Percentiles rank a stretch among this genome's conserved stretches.
phyloP scores from a whole-genome alignment of 2,113 vertebrate genomes.

The Hippolais icterina region DNA sequence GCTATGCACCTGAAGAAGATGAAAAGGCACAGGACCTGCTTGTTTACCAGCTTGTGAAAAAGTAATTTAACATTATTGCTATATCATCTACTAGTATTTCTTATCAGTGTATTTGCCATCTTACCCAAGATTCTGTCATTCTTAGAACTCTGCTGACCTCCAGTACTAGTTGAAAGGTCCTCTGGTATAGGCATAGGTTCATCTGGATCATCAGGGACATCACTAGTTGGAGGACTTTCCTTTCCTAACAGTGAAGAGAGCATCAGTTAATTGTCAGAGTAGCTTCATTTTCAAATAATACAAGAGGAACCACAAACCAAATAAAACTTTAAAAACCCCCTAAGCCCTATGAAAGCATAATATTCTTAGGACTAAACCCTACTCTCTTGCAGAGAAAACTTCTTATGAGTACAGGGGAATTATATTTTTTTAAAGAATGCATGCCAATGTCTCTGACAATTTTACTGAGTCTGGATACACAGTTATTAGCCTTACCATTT shows the following conservation, averaged over 20 bases:
- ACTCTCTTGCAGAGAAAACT: not conserved
- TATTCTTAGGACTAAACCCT: not conserved
- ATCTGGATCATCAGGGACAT: slow-evolving; percentile 86
- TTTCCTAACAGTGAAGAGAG: slow-evolving; percentile 77
- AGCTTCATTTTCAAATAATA: not conserved
- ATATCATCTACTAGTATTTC: not conserved
- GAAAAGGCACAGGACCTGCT: not conserved
- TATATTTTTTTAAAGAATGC: not conserved
- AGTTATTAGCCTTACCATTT: not conserved
- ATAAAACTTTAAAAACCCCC: not conserved
- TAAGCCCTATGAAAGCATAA: not conserved
- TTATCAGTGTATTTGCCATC: not conserved
- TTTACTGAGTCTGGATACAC: not conserved
- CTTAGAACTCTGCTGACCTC: slow-evolving; percentile 85
- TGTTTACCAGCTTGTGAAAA: not conserved
- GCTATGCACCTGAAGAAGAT: not conserved
- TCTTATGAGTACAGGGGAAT: not conserved
- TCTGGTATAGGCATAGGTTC: slow-evolving; percentile 98
- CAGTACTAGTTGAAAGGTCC: slow-evolving; percentile 91
- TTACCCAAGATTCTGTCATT: slow-evolving; percentile 85
- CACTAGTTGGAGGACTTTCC: slow-evolving; percentile 87
- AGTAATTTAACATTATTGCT: not conserved
- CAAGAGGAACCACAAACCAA: not conserved
- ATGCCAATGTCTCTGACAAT: not conserved
- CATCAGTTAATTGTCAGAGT: not conserved